Evolutionary conservation across 2,797 vertebrate species (phyloP), one percentile per base, ranked within the genome.

Genomic region (Rhabdophis nuchalis): DNA sequence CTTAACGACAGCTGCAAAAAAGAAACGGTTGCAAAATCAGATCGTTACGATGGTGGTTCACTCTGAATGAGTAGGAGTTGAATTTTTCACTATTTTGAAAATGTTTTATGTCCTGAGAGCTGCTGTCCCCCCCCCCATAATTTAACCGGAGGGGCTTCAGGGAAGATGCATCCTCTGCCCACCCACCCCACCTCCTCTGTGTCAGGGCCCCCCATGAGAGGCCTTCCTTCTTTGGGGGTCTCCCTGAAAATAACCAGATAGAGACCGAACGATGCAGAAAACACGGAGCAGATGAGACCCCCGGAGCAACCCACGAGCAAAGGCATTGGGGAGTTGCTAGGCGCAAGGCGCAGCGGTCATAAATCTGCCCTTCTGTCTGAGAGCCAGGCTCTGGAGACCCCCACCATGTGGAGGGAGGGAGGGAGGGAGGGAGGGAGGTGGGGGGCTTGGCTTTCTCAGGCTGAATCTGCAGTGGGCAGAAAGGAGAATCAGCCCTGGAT

Each of bases 241-340:
- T 57, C 56, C 57, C 60, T 90, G 88, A 92, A 90, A 72, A 90
- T 92, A 92, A 86, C 82, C 92, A 92, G 92, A 90, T 72, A 92
- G 32, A 10, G 82, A 1, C 53, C 32, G 88, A 64, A 89, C 52
- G 89, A 72, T 57, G n/a, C 50, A 86, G 88, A 90, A 92, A 92
- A 87, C 57, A 58, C 8, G 86, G 88, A 90, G 52, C 82, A 64
- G 46, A 87, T 29, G 85, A 90, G 86, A 86, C 86, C 60, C 58
- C 7, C 87, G n/a, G 32, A 54, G 56, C 12, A 13, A 53, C 53
- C 60, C 85, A 12, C 85, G 61, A 85, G 72, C 27, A 8, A 57
- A 89, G 72, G 87, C 57, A 77, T 12, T 0, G 4, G 53, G 92
- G 61, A 58, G 53, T 36, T 72, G 88, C 23, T 77, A 90, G 13